These are phyloP conservation scores for Bergia puertoricense DNA, from an alignment of 92 coral and sea anemone species.

Conservation along the genomic window DNA sequence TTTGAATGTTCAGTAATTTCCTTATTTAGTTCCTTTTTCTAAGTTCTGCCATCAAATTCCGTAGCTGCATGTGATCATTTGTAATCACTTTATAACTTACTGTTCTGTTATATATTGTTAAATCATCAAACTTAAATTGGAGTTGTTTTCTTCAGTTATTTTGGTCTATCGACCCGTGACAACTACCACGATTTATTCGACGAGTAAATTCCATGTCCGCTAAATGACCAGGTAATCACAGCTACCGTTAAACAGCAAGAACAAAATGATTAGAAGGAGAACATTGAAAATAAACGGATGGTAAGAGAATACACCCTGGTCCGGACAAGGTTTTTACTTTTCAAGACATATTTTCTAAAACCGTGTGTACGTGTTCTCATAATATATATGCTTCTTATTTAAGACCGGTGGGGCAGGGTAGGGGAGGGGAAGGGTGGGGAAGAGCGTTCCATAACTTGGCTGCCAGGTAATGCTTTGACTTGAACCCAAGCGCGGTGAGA, in stretches of 20 bases:
- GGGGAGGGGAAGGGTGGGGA: no score
- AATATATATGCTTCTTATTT: no score
- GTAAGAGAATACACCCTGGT: background rate
- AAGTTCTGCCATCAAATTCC: background rate
- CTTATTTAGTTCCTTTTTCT: background rate
- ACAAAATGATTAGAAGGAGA: background rate
- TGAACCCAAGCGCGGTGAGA: no score
- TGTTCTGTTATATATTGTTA: background rate
- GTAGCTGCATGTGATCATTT: background rate
- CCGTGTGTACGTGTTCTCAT: no score
- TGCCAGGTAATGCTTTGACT: no score
- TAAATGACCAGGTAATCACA: background rate
- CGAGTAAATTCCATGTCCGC: background rate
- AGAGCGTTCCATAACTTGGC: no score
- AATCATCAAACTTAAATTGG: background rate
- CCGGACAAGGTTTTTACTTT: background rate
- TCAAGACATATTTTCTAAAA: no score
- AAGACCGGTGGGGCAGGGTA: no score
- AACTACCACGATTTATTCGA: background rate
- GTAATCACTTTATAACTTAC: background rate
- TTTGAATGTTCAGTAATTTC: background rate
- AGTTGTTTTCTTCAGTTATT: background rate
- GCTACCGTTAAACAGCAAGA: background rate
- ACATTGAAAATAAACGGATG: background rate
- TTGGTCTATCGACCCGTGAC: background rate